phyloP scores from a whole-genome alignment of 2,888 invertebrate genomes.

The Dexiosoma caninum region DNA sequence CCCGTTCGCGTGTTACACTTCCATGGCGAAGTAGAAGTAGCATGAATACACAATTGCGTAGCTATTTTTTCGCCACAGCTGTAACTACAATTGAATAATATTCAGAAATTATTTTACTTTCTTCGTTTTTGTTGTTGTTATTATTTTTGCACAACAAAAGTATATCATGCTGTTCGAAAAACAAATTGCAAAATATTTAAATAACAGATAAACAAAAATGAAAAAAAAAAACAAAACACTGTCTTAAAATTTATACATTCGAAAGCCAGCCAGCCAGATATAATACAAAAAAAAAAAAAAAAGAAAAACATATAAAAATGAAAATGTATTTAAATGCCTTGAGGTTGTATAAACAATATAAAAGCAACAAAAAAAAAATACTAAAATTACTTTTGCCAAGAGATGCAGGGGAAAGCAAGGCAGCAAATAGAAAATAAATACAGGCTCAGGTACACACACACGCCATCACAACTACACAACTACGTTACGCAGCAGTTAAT shows the following conservation, averaged over 20 bases:
- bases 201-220: constrained; percentile 2
- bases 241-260: constrained; percentile 54
- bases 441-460: constrained; percentile 3
- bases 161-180: constrained; percentile 1
- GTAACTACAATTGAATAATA: background rate
- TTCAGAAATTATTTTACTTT: no score
- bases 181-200: constrained; percentile 35
- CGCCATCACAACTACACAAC: background rate
- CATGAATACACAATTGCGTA: no score
- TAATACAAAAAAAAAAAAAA: no score
- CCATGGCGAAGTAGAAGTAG: no score
- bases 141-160: no score
- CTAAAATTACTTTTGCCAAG: background rate
- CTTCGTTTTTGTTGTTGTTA: background rate
- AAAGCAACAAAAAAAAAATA: constrained; percentile 21
- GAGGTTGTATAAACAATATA: constrained; percentile 56
- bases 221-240: constrained; percentile 27
- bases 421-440: constrained; percentile 19
- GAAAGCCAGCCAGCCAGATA: constrained; percentile 25
- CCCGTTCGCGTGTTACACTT: no score
- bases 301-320: constrained; percentile 39
- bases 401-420: background rate
- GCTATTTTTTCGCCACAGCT: no score
- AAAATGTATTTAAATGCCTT: constrained; percentile 59
- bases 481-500: constrained; percentile 48